These are phyloP conservation scores for Maniola jurtina DNA, from an alignment of 1,140 invertebrate genomes.

Conservation along the genomic window DNA sequence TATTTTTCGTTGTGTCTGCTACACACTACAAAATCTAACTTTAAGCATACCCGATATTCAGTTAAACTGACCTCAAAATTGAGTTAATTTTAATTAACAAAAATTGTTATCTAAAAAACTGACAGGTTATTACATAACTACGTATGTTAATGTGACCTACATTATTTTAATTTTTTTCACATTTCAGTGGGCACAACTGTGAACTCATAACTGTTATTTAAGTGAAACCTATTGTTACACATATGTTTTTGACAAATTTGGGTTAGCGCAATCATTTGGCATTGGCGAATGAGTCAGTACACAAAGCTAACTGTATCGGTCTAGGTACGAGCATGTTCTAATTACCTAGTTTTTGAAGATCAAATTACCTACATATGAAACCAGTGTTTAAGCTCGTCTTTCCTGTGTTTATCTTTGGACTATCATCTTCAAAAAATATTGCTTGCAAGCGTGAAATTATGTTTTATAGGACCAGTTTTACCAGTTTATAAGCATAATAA, in stretches of 20 bases:
- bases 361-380: conserved; percentile 47
- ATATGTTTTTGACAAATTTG: conserved; percentile 45
- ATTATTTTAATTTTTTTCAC: conserved; percentile 9
- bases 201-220: conserved; percentile 7
- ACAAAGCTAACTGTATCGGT: conserved; percentile 57
- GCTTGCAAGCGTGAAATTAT: neutral
- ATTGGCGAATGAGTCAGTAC: conserved; percentile 54
- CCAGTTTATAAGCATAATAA: too few relatives aligned
- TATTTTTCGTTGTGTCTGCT: too few relatives aligned
- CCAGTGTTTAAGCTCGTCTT: neutral
- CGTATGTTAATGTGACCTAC: conserved; percentile 7
- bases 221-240: conserved; percentile 13
- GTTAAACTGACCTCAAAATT: neutral
- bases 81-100: conserved; percentile 1
- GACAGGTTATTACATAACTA: neutral
- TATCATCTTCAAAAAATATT: neutral
- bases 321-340: conserved; percentile 57
- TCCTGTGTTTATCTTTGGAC: conserved; percentile 4
- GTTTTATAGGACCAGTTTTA: too few relatives aligned
- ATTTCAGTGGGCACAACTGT: neutral
- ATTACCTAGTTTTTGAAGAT: conserved; percentile 67
- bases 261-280: conserved; percentile 55
- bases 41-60: neutral
- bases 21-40: too few relatives aligned
- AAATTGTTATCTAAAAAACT: conserved; percentile 1